Evolutionary conservation across 2,888 invertebrate species (phyloP).

Genomic region (Drosophila demipolita): DNA sequence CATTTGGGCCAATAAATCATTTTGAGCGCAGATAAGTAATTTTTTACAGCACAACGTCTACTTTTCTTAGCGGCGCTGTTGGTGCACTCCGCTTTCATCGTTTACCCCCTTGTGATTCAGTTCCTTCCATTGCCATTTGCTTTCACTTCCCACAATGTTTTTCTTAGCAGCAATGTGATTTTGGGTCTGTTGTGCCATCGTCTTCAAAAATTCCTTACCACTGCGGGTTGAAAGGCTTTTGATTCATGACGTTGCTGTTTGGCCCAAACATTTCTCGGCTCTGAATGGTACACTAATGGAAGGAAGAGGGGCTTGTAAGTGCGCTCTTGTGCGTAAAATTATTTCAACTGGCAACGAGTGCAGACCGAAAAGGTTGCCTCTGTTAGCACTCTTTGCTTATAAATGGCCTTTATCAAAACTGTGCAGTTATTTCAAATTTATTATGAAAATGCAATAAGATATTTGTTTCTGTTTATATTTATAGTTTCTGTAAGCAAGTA

Average conservation of each 20-base stretch:
- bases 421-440: constrained; percentile 57
- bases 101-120: constrained; percentile 14
- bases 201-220: constrained; percentile 28
- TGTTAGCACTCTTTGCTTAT: constrained; percentile 40
- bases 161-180: constrained; percentile 56
- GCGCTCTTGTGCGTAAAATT: constrained; percentile 69
- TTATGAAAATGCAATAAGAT: constrained; percentile 58
- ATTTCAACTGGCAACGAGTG: constrained; percentile 52
- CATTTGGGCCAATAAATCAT: constrained; percentile 80
- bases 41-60: constrained; percentile 55
- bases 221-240: constrained; percentile 44
- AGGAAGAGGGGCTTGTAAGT: constrained; percentile 9
- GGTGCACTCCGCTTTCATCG: constrained; percentile 37
- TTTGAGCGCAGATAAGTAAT: constrained; percentile 78
- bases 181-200: constrained; percentile 40
- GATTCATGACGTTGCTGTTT: constrained; percentile 75
- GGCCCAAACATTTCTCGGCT: constrained; percentile 48
- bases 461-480: constrained; percentile 23
- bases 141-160: constrained; percentile 31
- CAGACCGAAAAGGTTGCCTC: constrained; percentile 23
- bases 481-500: constrained; percentile 9
- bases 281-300: constrained; percentile 24
- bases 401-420: constrained; percentile 63
- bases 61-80: constrained; percentile 51
- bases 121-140: constrained; percentile 32